A percentile compares a stretch with the other conserved stretches of the same genome.
phyloP scores from a whole-genome alignment of 2,888 invertebrate species.

The Amiota minor region DNA sequence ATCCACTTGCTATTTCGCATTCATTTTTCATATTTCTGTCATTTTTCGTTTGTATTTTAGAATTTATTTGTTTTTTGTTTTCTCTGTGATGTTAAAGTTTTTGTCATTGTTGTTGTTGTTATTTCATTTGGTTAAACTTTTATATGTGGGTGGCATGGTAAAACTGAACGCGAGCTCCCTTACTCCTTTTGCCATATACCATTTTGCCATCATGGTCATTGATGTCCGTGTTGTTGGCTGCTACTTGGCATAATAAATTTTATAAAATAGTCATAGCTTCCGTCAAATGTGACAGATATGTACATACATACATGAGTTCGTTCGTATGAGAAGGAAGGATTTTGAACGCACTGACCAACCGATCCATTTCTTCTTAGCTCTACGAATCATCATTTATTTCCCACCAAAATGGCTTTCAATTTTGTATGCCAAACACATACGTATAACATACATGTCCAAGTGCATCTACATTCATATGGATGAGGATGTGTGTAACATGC shows the following conservation, averaged over 20 bases:
- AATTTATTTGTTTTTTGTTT: conserved; percentile 5
- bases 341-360: neutral
- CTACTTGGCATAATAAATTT: conserved; percentile 14
- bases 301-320: neutral
- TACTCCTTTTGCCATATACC: too few relatives aligned
- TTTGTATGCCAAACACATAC: neutral
- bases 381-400: too few relatives aligned
- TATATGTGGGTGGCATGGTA: neutral
- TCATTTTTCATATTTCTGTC: conserved; percentile 18
- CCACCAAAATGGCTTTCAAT: conserved; percentile 9
- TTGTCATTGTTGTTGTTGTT: too few relatives aligned
- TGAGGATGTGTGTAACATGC: too few relatives aligned
- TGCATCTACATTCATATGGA: too few relatives aligned
- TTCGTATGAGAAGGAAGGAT: neutral
- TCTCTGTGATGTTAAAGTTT: neutral
- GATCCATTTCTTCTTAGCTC: neutral
- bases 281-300: conserved; percentile 2
- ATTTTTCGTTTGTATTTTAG: conserved; percentile 16
- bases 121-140: neutral
- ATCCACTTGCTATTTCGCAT: neutral
- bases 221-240: neutral
- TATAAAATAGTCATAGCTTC: conserved; percentile 15
- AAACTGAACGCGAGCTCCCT: neutral
- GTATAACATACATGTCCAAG: neutral
- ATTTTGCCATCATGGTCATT: neutral